These are phyloP conservation scores for Cetonia aurata DNA, from an alignment of 2,888 invertebrate species.

Conservation along the genomic window DNA sequence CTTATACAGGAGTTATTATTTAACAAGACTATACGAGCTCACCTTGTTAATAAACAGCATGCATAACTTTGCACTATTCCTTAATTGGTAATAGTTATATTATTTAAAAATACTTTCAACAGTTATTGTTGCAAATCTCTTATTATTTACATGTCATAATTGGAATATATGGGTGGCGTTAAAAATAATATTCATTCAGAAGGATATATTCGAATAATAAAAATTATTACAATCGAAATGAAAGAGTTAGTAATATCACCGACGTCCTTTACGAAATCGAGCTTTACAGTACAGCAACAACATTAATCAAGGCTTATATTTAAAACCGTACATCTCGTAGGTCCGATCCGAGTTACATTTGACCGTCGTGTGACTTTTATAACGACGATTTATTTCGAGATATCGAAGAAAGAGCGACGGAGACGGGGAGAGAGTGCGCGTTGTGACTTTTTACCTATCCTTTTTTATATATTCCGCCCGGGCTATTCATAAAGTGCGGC, in stretches of 20 bases:
- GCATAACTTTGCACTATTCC: too few relatives aligned
- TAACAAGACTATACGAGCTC: too few relatives aligned
- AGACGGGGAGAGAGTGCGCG: constrained; percentile 19
- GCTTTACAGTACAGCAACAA: constrained; percentile 19
- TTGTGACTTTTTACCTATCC: constrained; percentile 48
- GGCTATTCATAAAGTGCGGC: constrained; percentile 54
- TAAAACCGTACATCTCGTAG: constrained; percentile 29
- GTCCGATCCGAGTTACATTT: constrained; percentile 32
- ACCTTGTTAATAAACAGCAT: too few relatives aligned
- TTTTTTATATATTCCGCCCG: constrained; percentile 54
- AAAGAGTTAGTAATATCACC: constrained; percentile 1
- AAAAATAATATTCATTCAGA: neutral
- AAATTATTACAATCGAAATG: neutral
- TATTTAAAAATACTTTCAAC: neutral
- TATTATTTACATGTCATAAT: too few relatives aligned
- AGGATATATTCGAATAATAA: constrained; percentile 4
- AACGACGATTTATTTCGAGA: constrained; percentile 38
- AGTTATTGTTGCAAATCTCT: too few relatives aligned
- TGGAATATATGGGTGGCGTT: too few relatives aligned
- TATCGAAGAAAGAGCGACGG: constrained; percentile 36
- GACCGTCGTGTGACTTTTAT: constrained; percentile 38
- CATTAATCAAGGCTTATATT: constrained; percentile 37
- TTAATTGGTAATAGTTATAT: too few relatives aligned
- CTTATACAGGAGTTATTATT: too few relatives aligned
- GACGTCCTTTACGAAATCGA: constrained; percentile 15